Percentiles rank a stretch among this genome's conserved stretches.
Conservation (phyloP, 2,113 vertebrate species). For the Amphiprion ocellaris region DNA sequence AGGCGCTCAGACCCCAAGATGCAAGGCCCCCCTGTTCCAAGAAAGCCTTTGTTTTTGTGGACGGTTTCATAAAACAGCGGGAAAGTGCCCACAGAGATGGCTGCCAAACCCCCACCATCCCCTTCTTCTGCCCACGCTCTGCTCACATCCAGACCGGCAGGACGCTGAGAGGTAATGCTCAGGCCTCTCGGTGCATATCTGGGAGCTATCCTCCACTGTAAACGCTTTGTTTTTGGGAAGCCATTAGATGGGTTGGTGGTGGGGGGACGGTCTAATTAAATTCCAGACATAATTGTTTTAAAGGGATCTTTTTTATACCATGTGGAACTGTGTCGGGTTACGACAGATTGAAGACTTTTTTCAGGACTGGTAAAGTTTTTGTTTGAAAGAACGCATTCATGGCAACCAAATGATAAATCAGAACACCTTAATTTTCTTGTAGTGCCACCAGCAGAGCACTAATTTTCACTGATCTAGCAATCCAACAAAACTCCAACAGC, state of each 20-base stretch:
- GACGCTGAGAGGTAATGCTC: constrained; percentile 14
- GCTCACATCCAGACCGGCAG: constrained; percentile 14
- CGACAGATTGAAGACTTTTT: background rate
- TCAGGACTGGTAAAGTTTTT: background rate
- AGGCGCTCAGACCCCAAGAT: background rate
- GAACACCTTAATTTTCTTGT: too few relatives aligned
- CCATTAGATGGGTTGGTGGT: background rate
- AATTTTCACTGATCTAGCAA: too few relatives aligned
- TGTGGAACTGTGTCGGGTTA: background rate
- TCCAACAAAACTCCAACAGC: too few relatives aligned
- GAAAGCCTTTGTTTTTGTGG: constrained; percentile 39
- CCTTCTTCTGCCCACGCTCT: background rate
- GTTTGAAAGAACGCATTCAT: background rate
- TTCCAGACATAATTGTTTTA: constrained; percentile 32
- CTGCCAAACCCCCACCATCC: constrained; percentile 34
- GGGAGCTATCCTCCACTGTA: constrained; percentile 20
- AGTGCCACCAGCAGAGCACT: too few relatives aligned
- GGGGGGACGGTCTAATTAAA: constrained; percentile 43
- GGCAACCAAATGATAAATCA: too few relatives aligned
- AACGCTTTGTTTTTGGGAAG: constrained; percentile 33
- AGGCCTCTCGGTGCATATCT: constrained; percentile 38
- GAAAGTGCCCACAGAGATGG: constrained; percentile 14
- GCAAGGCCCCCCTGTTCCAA: constrained; percentile 40
- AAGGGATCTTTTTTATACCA: background rate
- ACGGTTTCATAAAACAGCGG: constrained; percentile 32